These are phyloP conservation scores for Remorina albescens DNA, from an alignment of 2,797 vertebrate genomes.

Conservation along the genomic window DNA sequence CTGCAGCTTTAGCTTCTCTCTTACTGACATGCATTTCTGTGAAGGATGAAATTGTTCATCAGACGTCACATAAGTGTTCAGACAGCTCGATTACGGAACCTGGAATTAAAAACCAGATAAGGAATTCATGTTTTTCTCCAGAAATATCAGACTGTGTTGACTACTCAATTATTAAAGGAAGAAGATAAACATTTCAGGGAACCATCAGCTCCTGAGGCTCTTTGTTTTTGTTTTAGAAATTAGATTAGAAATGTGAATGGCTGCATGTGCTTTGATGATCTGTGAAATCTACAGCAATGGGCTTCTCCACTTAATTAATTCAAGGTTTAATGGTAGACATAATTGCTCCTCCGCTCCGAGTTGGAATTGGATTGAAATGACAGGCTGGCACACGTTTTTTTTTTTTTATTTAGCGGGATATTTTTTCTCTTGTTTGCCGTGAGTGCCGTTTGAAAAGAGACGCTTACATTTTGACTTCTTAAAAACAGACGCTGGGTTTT, in stretches of 20 bases:
- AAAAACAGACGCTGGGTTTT: constrained; percentile 29
- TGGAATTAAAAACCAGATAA: neutral
- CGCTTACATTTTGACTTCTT: constrained; percentile 19
- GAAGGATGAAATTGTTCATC: no score
- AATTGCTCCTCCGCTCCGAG: neutral
- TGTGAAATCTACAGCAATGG: neutral
- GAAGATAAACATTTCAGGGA: neutral
- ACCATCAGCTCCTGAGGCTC: neutral
- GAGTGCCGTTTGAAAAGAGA: constrained; percentile 5
- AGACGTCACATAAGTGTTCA: no score
- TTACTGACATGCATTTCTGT: neutral
- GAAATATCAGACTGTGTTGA: neutral
- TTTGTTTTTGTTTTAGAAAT: constrained; percentile 4
- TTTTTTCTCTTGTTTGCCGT: neutral
- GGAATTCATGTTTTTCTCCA: neutral
- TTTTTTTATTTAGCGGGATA: neutral
- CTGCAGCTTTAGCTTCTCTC: neutral
- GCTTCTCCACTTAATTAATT: neutral
- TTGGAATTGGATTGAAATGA: constrained; percentile 3
- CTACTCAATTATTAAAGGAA: neutral
- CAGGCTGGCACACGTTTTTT: neutral
- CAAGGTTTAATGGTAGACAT: neutral
- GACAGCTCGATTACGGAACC: neutral
- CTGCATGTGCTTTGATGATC: neutral
- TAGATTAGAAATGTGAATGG: neutral